phyloP scores from a whole-genome alignment of 2,888 invertebrate species.

The Limnephilus rhombicus region DNA sequence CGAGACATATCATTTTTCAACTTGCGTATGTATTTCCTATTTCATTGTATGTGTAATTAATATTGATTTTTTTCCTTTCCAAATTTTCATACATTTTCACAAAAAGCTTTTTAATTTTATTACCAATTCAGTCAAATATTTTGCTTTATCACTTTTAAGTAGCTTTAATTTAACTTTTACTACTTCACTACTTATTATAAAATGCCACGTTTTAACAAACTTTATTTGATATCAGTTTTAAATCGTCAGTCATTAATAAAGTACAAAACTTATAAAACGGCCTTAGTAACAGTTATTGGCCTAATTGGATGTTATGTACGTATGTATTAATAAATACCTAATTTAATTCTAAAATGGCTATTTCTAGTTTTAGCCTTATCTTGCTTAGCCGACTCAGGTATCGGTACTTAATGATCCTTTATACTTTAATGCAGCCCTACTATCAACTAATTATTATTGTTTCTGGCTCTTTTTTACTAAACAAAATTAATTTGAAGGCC shows the following conservation, averaged over 20 bases:
- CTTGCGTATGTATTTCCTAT: neutral
- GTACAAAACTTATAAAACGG: neutral
- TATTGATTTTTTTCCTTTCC: too few relatives aligned
- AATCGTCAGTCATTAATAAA: neutral
- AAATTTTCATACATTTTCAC: too few relatives aligned
- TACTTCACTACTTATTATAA: neutral
- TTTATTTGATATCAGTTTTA: neutral
- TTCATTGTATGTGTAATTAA: neutral
- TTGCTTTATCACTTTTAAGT: neutral
- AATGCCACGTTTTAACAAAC: neutral
- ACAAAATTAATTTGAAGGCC: neutral
- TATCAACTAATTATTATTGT: neutral
- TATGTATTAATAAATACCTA: neutral
- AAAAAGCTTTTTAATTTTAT: too few relatives aligned
- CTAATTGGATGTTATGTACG: neutral
- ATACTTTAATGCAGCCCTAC: neutral
- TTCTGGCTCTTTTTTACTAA: neutral
- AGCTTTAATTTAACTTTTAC: neutral
- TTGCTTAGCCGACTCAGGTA: neutral
- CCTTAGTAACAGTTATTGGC: neutral
- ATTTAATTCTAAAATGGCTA: neutral
- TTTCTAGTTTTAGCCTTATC: neutral
- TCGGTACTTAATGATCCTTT: neutral
- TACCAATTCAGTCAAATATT: neutral
- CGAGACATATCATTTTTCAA: neutral